phyloP scores from a whole-genome alignment of 1,140 invertebrate species.

The Ostrea edulis region DNA sequence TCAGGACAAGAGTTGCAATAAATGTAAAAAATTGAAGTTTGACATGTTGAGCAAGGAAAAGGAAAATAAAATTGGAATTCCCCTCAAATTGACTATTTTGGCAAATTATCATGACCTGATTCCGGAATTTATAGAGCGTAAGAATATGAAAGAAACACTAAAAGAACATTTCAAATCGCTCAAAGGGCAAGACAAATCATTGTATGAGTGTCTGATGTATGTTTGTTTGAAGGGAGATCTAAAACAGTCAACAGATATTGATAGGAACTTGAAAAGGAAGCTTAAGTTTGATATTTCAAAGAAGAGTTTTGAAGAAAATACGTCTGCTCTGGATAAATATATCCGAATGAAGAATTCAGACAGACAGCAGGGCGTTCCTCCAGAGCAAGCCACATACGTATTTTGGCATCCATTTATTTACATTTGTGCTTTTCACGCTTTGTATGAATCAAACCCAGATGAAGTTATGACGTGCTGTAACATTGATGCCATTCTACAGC shows the following conservation, averaged over 20 bases:
- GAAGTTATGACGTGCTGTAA: background rate
- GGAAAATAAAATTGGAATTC: constrained; percentile 26
- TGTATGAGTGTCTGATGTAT: constrained; percentile 10
- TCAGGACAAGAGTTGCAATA: background rate
- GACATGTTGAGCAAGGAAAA: background rate
- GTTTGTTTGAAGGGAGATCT: background rate
- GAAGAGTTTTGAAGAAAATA: background rate
- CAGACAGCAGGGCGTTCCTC: background rate
- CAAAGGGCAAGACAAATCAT: background rate
- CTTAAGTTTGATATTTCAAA: constrained; percentile 6
- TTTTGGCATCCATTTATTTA: constrained; percentile 20
- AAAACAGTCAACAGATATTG: background rate
- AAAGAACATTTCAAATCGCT: background rate
- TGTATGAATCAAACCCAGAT: background rate
- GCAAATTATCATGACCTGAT: background rate
- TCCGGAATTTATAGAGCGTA: background rate
- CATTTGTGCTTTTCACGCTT: constrained; percentile 9
- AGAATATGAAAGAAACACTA: background rate
- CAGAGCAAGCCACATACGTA: background rate
- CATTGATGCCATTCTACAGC: background rate
- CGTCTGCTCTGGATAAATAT: background rate
- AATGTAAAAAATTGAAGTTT: background rate
- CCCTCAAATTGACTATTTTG: background rate
- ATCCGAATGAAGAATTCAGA: constrained; percentile 13
- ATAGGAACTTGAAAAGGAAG: background rate